Base-by-base conservation (phyloP, 2,888 invertebrate species). In the Chymomyza procnemis region DNA sequence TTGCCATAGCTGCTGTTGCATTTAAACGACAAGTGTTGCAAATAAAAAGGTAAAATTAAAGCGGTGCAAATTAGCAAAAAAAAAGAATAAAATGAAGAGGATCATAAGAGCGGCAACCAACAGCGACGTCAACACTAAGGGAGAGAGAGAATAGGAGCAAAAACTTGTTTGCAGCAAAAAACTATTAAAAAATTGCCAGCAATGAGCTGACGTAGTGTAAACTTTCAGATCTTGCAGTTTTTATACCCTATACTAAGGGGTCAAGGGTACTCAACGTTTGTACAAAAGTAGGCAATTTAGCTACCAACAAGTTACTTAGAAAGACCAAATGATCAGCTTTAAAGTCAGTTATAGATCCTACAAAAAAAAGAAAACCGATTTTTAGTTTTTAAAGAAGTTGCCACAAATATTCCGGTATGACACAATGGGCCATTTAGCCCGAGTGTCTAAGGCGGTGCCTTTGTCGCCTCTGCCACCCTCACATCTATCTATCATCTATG, bases 11-110 rank as follows among this genome's bases (percentile, higher is more conserved):
- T 67, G 75, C 67, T 76, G 85, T 73, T 73, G 85, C 83, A 80
- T 85, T 83, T 85, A 83, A 85, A 76, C 83, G 87, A 83, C 87
- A 83, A 83, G 85, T 83, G 85, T 83, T 83, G 87, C 82, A 83
- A 83, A 83, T 85, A 87, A 83, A 83, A 85, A 85, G 74, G 71
- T 67, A 70, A 87, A 82, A 87, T 83, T 85, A 85, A 87, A 85
- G 83, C 83, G 80, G 66, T 82, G 83, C 83, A 82, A 82, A 83
- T 83, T 82, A 85, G 83, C 81, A 74, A 67, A 75, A 73, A 67
- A 63, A 57, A 34, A 26, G 6, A 4, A 4, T 1, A 3, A 2
- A 22, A 26, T 6, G 26, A 26, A 26, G 6, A 26, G 26, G 8
- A 26, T 8, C 26, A 26, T 6, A 64, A 61, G 54, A 69, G 61